phyloP scores from a whole-genome alignment of 2,888 invertebrate species.

The Scelioninae gen. 1 region DNA sequence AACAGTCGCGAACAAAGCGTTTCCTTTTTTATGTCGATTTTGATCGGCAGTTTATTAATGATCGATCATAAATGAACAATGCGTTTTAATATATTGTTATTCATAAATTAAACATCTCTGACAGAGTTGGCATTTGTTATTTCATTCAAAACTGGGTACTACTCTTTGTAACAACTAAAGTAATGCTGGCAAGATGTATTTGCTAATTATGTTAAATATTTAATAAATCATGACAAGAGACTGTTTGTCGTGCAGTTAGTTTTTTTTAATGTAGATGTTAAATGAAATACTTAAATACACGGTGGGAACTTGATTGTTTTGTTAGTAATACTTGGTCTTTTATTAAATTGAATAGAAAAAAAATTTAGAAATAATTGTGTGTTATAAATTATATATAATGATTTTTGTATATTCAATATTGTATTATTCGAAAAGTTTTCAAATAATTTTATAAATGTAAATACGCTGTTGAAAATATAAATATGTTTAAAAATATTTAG shows the following conservation, averaged over 20 bases:
- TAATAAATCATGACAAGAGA: conserved; percentile 18
- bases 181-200: conserved; percentile 25
- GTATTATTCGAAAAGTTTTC: too few relatives aligned
- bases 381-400: too few relatives aligned
- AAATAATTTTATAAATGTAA: too few relatives aligned
- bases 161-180: conserved; percentile 13
- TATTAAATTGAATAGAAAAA: too few relatives aligned
- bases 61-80: conserved; percentile 59
- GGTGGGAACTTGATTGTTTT: not conserved
- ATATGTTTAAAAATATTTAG: too few relatives aligned
- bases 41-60: conserved; percentile 65
- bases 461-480: too few relatives aligned
- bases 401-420: too few relatives aligned
- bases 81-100: conserved; percentile 39
- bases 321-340: too few relatives aligned
- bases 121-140: conserved; percentile 40
- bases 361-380: too few relatives aligned
- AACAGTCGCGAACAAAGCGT: conserved; percentile 41
- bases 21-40: conserved; percentile 47
- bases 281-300: not conserved
- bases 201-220: conserved; percentile 48
- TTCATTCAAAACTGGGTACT: conserved; percentile 22
- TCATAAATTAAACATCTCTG: conserved; percentile 51
- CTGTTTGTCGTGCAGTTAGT: not conserved
- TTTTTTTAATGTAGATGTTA: not conserved